Evolutionary conservation across 2,797 vertebrate species (phyloP).

Genomic region (Atherinosoma microstoma): DNA sequence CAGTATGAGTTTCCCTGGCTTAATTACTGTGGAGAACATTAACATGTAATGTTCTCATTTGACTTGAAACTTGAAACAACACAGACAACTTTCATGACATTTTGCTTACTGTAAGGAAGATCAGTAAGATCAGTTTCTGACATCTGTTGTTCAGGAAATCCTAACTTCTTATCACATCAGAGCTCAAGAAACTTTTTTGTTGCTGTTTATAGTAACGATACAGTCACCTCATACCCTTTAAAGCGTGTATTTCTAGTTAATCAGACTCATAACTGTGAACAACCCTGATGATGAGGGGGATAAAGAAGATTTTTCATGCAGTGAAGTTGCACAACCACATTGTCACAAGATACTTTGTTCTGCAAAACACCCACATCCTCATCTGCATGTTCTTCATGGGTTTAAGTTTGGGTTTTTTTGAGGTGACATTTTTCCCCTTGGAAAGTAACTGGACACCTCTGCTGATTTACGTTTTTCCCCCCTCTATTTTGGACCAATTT

Average conservation of each 20-base stretch:
- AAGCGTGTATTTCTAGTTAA: constrained; percentile 5
- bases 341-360: constrained; percentile 28
- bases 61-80: too few species aligned
- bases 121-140: constrained; percentile 6
- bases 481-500: neutral
- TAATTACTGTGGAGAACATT: too few species aligned
- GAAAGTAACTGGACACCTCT: constrained; percentile 5
- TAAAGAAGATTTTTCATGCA: constrained; percentile 24
- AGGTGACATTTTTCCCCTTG: constrained; percentile 17
- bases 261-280: constrained; percentile 36
- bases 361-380: constrained; percentile 66
- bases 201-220: neutral
- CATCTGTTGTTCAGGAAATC: constrained; percentile 5
- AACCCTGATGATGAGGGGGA: neutral
- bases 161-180: too few species aligned
- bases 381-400: constrained; percentile 44
- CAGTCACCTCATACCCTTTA: neutral
- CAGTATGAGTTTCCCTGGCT: too few species aligned
- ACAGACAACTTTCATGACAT: neutral
- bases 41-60: too few species aligned
- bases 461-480: neutral
- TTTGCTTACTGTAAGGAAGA: neutral
- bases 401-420: constrained; percentile 33
- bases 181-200: too few species aligned
- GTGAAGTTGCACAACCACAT: constrained; percentile 28